A percentile compares a stretch with the other conserved stretches of the same genome.
Evolutionary conservation across 1,140 invertebrate species (phyloP).

Genomic region (Planococcus citri): DNA sequence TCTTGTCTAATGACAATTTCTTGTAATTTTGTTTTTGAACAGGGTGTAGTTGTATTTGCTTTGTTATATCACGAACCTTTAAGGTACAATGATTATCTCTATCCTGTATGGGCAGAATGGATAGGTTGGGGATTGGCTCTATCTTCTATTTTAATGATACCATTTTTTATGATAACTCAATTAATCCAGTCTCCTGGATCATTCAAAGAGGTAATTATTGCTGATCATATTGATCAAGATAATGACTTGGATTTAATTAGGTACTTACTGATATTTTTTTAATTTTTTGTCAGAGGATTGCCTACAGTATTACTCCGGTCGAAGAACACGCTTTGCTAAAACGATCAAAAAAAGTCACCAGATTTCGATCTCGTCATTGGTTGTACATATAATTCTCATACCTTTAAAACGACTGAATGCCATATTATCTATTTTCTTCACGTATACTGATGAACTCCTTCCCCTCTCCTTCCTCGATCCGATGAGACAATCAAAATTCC

Average conservation of each 20-base stretch:
- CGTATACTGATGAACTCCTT: background rate
- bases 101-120: constrained; percentile 57
- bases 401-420: background rate
- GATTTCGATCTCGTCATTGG: constrained; percentile 42
- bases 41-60: constrained; percentile 61
- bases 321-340: constrained; percentile 40
- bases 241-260: no score
- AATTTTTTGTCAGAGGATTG: constrained; percentile 37
- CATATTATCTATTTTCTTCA: background rate
- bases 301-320: constrained; percentile 40
- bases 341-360: constrained; percentile 36
- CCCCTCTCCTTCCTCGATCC: background rate
- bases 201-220: constrained; percentile 45
- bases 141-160: constrained; percentile 60
- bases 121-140: constrained; percentile 57
- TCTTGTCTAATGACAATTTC: background rate
- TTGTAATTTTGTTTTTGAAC: constrained; percentile 12
- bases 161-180: constrained; percentile 46
- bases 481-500: background rate
- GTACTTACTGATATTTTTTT: background rate
- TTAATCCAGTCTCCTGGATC: constrained; percentile 43
- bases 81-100: constrained; percentile 52
- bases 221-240: background rate
- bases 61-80: constrained; percentile 52
- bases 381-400: constrained; percentile 36